phyloP scores from a whole-genome alignment of 1,140 invertebrate genomes.

The Diprion similis region DNA sequence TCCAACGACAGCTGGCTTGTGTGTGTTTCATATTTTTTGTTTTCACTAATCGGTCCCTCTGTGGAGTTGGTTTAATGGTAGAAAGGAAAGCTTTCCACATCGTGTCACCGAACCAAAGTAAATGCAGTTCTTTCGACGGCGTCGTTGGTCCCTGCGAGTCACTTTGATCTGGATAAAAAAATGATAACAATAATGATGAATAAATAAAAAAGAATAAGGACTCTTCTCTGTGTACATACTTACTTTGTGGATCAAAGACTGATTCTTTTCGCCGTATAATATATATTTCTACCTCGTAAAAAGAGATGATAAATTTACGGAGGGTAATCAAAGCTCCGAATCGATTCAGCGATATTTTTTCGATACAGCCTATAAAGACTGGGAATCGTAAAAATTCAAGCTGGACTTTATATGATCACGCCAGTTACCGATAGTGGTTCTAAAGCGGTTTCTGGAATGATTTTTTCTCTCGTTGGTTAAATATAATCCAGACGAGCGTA shows the following conservation, averaged over 20 bases:
- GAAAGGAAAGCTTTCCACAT: neutral
- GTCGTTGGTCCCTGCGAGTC: neutral
- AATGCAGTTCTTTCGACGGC: neutral
- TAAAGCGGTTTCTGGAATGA: too few species aligned
- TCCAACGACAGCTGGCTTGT: too few species aligned
- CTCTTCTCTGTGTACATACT: too few species aligned
- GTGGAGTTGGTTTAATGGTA: too few species aligned
- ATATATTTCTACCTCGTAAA: neutral
- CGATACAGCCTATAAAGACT: neutral
- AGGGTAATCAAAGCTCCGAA: neutral
- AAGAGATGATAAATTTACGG: neutral
- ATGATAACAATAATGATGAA: neutral
- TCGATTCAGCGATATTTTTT: neutral
- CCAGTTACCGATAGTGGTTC: too few species aligned
- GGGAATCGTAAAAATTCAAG: neutral
- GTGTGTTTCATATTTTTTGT: too few species aligned
- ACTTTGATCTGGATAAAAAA: neutral
- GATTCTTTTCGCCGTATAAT: neutral
- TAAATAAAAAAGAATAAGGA: neutral
- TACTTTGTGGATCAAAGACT: neutral
- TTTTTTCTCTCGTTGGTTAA: too few species aligned
- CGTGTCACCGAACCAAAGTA: neutral
- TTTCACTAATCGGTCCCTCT: too few species aligned
- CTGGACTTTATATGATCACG: neutral
- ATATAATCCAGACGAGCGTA: too few species aligned